Evolutionary conservation across 1,140 invertebrate species (phyloP).

Genomic region (Asbolus verrucosus): DNA sequence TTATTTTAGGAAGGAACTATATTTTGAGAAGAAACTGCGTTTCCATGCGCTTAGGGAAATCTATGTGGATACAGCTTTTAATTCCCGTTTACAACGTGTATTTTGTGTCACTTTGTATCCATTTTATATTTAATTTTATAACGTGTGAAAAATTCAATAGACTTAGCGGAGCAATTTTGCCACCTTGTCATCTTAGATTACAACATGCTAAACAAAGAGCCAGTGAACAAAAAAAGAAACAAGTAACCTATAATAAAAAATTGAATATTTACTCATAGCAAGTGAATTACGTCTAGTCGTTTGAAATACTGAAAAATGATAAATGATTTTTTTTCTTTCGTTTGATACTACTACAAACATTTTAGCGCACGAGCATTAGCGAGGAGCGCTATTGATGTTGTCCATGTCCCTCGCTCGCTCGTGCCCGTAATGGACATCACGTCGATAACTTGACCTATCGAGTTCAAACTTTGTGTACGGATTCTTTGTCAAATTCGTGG

Average conservation of each 20-base stretch:
- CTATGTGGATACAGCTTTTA: constrained; percentile 21
- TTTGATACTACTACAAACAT: too few species aligned
- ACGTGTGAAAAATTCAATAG: constrained; percentile 8
- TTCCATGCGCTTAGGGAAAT: constrained; percentile 20
- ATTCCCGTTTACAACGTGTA: constrained; percentile 18
- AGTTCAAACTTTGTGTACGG: too few species aligned
- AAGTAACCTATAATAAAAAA: background rate
- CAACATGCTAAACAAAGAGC: background rate
- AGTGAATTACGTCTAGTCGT: background rate
- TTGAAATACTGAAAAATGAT: too few species aligned
- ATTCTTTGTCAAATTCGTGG: too few species aligned
- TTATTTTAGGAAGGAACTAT: background rate
- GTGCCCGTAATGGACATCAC: too few species aligned
- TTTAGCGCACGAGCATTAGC: too few species aligned
- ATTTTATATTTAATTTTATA: constrained; percentile 33
- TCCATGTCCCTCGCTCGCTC: too few species aligned
- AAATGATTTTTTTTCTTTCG: too few species aligned
- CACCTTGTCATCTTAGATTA: too few species aligned
- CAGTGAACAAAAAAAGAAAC: background rate
- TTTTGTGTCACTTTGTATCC: constrained; percentile 19
- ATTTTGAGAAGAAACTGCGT: constrained; percentile 10
- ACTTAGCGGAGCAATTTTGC: too few species aligned
- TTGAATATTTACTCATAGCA: background rate
- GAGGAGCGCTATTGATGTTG: too few species aligned
- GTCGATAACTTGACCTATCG: too few species aligned